Percentiles rank a stretch among this genome's conserved stretches.
Evolutionary conservation across 2,113 vertebrate genomes (phyloP).

Genomic region (Jacana jacana): DNA sequence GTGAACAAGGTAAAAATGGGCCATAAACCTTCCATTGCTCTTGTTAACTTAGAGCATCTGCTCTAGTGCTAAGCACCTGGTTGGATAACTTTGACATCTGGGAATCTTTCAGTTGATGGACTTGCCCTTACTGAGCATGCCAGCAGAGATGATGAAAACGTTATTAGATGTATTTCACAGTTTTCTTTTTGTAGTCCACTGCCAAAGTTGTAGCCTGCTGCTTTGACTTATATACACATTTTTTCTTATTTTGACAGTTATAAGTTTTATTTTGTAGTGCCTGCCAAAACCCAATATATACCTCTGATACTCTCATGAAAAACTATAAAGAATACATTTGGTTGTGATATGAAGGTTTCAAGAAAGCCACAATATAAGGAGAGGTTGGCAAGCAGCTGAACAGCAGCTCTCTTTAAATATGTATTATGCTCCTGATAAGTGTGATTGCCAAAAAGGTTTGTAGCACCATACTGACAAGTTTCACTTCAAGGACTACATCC

Average conservation of each 20-base stretch:
- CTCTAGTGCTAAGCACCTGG: neutral
- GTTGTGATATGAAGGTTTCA: neutral
- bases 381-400: neutral
- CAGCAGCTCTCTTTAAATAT: neutral
- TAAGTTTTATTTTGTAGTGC: neutral
- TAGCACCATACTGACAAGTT: neutral
- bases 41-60: slow-evolving; percentile 29
- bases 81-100: slow-evolving; percentile 37
- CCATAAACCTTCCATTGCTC: slow-evolving; percentile 11
- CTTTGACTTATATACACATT: neutral
- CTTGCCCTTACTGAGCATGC: neutral
- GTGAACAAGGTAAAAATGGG: slow-evolving; percentile 8
- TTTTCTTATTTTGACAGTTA: neutral
- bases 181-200: neutral
- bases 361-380: neutral
- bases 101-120: slow-evolving; percentile 5
- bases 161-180: neutral
- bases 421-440: neutral
- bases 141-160: neutral
- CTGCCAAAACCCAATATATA: neutral
- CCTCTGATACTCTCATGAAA: neutral
- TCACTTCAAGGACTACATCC: neutral
- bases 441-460: neutral
- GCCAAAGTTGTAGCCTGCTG: neutral
- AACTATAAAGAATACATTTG: neutral